Evolutionary conservation across 2,113 vertebrate genomes (phyloP).

Genomic region (Meriones unguiculatus): DNA sequence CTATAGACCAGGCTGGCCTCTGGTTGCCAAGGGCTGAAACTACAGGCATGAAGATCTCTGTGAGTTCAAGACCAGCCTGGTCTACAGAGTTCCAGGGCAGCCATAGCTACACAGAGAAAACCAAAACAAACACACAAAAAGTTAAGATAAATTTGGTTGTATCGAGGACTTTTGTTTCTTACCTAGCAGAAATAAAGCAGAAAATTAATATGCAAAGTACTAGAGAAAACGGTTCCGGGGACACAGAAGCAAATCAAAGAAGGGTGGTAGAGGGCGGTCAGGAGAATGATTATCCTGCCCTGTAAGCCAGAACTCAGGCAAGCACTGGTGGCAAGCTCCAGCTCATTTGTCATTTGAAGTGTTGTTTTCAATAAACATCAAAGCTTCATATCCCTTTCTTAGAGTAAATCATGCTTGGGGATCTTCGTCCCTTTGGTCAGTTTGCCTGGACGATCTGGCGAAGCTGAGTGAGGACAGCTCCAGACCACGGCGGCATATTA

Average conservation of each 20-base stretch:
- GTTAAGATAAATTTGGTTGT: no score
- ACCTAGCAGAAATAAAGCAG: conserved; percentile 45
- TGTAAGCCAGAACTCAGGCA: background rate
- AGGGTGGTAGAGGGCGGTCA: background rate
- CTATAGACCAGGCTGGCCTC: background rate
- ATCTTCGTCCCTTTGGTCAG: conserved; percentile 17
- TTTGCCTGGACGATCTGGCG: background rate
- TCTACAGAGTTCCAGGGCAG: no score
- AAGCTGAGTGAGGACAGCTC: background rate
- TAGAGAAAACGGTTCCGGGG: conserved; percentile 18
- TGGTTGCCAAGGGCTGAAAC: no score
- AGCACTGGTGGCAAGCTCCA: conserved; percentile 10
- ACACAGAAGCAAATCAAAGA: conserved; percentile 20
- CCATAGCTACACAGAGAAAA: no score
- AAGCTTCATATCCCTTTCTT: conserved; percentile 23
- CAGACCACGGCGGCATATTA: conserved; percentile 33
- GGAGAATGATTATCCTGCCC: conserved; percentile 30
- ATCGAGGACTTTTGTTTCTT: background rate
- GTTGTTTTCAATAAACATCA: conserved; percentile 42
- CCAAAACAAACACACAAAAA: no score
- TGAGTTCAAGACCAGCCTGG: no score
- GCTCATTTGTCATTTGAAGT: conserved; percentile 42
- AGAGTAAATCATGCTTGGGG: conserved; percentile 9
- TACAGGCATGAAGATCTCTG: no score
- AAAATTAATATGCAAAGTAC: conserved; percentile 26